These are phyloP conservation scores for Lypha dubia DNA, from an alignment of 2,888 invertebrate species.

Conservation along the genomic window DNA sequence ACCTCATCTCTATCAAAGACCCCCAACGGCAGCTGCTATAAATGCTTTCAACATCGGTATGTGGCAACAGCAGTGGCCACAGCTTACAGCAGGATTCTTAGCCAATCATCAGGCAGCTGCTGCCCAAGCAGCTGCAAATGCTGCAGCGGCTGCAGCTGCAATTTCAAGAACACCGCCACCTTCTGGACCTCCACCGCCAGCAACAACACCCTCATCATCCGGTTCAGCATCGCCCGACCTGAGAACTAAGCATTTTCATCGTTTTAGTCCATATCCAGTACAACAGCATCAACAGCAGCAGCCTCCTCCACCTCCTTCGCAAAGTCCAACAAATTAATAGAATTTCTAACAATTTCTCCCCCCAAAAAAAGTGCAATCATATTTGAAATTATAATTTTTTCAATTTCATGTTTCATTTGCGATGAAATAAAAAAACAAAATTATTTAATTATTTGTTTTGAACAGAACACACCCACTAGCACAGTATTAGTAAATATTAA, in stretches of 20 bases:
- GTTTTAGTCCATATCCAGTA: constrained; percentile 80
- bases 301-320: constrained; percentile 73
- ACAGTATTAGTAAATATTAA: constrained; percentile 64
- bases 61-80: constrained; percentile 84
- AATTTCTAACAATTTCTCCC: background rate
- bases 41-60: constrained; percentile 83
- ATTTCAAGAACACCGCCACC: constrained; percentile 78
- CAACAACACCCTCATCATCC: constrained; percentile 81
- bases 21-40: constrained; percentile 78
- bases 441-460: constrained; percentile 17
- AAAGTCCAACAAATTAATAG: constrained; percentile 71
- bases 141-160: constrained; percentile 77
- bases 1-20: constrained; percentile 83
- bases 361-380: constrained; percentile 63
- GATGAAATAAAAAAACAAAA: constrained; percentile 16
- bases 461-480: constrained; percentile 34
- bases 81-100: constrained; percentile 83
- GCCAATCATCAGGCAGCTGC: constrained; percentile 82
- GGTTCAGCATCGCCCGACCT: constrained; percentile 83
- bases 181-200: constrained; percentile 76
- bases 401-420: constrained; percentile 7
- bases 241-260: constrained; percentile 81
- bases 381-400: constrained; percentile 20
- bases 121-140: constrained; percentile 79
- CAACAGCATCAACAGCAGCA: constrained; percentile 77